phyloP scores from a whole-genome alignment of 92 coral and sea anemone species.

The Epizoanthus stellaris region DNA sequence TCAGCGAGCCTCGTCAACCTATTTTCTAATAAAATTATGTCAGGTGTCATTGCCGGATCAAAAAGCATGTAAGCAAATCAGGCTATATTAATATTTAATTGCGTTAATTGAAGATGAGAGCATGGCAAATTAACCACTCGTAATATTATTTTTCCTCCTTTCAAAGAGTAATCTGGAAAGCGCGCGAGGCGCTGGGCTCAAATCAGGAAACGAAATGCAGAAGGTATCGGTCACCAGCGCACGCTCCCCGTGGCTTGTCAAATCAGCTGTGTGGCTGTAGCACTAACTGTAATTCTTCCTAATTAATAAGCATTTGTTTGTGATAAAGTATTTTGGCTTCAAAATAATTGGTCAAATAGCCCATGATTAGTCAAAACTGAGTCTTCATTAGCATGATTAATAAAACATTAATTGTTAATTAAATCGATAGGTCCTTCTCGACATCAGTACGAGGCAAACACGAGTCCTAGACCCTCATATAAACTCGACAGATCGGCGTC shows the following conservation, averaged over 20 bases:
- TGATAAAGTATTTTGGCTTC: slow-evolving; percentile 98
- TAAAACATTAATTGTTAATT: slow-evolving; percentile 98
- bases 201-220: not conserved
- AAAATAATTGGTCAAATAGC: slow-evolving; percentile 98
- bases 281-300: slow-evolving; percentile 91
- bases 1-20: slow-evolving; percentile 85
- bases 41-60: slow-evolving; percentile 99
- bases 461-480: slow-evolving; percentile 50
- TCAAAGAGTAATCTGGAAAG: slow-evolving; percentile 53
- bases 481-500: slow-evolving; percentile 84
- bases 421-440: slow-evolving; percentile 87
- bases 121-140: slow-evolving; percentile 96
- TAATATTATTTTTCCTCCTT: slow-evolving; percentile 72
- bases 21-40: slow-evolving; percentile 99
- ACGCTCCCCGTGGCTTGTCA: slow-evolving; percentile 41
- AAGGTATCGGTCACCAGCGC: slow-evolving; percentile 8
- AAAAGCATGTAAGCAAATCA: slow-evolving; percentile 99
- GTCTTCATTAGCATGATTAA: slow-evolving; percentile 95
- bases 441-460: slow-evolving; percentile 77
- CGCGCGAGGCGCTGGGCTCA: slow-evolving; percentile 35
- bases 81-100: slow-evolving; percentile 99
- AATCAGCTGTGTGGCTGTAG: slow-evolving; percentile 68
- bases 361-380: slow-evolving; percentile 95
- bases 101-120: slow-evolving; percentile 99
- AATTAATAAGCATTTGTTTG: slow-evolving; percentile 98